Conservation (phyloP, 2,888 invertebrate genomes). For the Carcina quercana region DNA sequence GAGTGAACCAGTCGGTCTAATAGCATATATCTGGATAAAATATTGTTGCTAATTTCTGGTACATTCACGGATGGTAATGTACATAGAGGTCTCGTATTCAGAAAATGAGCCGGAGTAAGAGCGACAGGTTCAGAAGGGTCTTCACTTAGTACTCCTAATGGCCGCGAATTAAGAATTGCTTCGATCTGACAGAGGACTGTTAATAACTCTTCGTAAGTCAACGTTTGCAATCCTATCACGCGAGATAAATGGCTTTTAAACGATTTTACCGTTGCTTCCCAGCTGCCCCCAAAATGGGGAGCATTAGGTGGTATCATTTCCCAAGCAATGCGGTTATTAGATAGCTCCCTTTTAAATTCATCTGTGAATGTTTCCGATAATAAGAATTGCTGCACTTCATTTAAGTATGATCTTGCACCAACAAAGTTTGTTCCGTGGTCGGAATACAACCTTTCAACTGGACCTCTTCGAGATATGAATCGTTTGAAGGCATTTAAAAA, state of each 20-base stretch:
- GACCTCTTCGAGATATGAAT: constrained; percentile 16
- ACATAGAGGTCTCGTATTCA: not conserved
- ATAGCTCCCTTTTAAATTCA: not conserved
- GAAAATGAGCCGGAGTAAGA: not conserved
- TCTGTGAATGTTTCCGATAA: too few species aligned
- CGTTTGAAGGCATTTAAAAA: constrained; percentile 15
- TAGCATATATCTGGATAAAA: too few species aligned
- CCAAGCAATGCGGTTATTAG: constrained; percentile 1
- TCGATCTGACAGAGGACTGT: constrained; percentile 5
- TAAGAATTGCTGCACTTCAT: not conserved
- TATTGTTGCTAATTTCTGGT: too few species aligned
- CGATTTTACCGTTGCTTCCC: constrained; percentile 2
- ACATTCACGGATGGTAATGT: too few species aligned
- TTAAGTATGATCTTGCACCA: constrained; percentile 2
- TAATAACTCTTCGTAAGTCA: constrained; percentile 6
- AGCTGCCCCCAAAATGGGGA: constrained; percentile 5
- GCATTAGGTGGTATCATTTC: constrained; percentile 1
- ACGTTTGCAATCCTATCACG: constrained; percentile 1
- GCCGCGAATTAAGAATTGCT: constrained; percentile 4
- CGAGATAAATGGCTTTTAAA: constrained; percentile 6
- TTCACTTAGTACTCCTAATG: constrained; percentile 1
- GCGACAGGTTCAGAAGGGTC: constrained; percentile 2
- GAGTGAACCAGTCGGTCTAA: too few species aligned
- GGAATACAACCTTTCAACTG: constrained; percentile 8
- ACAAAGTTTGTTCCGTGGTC: constrained; percentile 12